phyloP scores from a whole-genome alignment of 2,797 vertebrate species.

The Squalus acanthias region DNA sequence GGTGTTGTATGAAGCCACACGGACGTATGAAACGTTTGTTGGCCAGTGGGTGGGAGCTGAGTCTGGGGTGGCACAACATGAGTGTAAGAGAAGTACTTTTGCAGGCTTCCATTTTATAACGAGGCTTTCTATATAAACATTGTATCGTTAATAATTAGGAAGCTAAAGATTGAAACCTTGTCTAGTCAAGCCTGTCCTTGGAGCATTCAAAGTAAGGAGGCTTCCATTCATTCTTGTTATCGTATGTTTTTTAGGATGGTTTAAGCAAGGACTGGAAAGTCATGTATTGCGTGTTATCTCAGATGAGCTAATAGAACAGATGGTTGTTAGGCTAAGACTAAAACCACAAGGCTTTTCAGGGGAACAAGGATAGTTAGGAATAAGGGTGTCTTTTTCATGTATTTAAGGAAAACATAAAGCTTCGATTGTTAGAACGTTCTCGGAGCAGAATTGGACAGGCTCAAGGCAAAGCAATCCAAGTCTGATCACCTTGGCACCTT shows the following conservation, averaged over 20 bases:
- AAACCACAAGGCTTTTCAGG: not conserved
- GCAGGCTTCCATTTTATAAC: not conserved
- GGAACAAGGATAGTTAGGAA: not conserved
- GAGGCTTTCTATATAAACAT: not conserved
- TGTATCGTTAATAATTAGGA: not conserved
- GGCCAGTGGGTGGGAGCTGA: not conserved
- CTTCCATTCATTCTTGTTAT: not conserved
- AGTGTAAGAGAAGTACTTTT: not conserved
- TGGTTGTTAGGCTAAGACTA: not conserved
- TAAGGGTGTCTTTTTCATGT: not conserved
- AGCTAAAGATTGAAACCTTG: not conserved
- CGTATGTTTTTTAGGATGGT: not conserved
- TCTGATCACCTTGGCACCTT: not conserved
- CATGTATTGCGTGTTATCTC: not conserved
- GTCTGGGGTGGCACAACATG: not conserved
- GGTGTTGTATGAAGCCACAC: not conserved
- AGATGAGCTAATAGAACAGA: not conserved
- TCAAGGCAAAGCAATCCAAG: not conserved
- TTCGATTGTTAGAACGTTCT: not conserved
- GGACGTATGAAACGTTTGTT: too few species aligned
- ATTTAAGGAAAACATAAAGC: not conserved
- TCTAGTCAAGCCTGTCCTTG: not conserved
- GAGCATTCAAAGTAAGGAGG: not conserved
- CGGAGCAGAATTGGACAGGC: not conserved
- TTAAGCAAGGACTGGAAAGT: not conserved